phyloP scores from a whole-genome alignment of 2,888 invertebrate genomes.

The Abrostola triplasia region DNA sequence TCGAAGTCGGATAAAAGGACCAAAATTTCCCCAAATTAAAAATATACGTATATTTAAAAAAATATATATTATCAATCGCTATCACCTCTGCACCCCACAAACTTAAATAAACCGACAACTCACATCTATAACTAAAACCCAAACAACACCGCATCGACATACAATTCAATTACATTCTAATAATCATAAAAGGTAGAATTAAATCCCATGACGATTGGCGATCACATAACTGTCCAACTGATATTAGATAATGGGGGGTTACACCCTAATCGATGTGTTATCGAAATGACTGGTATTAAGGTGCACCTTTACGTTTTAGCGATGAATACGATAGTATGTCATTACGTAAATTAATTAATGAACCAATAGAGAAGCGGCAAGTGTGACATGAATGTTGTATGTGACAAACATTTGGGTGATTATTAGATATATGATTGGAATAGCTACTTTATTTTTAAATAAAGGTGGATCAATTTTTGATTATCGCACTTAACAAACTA shows the following conservation, averaged over 20 bases:
- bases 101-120: not conserved
- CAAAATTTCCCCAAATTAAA: too few species aligned
- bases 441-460: too few species aligned
- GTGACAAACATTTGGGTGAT: not conserved
- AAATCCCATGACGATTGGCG: conserved; percentile 10
- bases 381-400: not conserved
- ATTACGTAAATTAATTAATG: too few species aligned
- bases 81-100: not conserved
- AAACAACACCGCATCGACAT: not conserved
- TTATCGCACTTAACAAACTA: too few species aligned
- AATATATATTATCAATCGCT: not conserved
- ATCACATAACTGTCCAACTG: conserved; percentile 5
- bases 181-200: conserved; percentile 13
- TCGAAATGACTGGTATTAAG: not conserved
- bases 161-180: conserved; percentile 10
- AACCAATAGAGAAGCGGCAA: not conserved
- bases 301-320: not conserved
- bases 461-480: too few species aligned
- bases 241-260: conserved; percentile 3
- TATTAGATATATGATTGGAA: too few species aligned
- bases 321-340: not conserved
- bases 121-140: not conserved
- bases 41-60: not conserved
- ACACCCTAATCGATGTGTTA: conserved; percentile 6
- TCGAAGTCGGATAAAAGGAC: too few species aligned